Evolutionary conservation across 2,888 invertebrate genomes (phyloP).

Genomic region (Leptopilina syphax): DNA sequence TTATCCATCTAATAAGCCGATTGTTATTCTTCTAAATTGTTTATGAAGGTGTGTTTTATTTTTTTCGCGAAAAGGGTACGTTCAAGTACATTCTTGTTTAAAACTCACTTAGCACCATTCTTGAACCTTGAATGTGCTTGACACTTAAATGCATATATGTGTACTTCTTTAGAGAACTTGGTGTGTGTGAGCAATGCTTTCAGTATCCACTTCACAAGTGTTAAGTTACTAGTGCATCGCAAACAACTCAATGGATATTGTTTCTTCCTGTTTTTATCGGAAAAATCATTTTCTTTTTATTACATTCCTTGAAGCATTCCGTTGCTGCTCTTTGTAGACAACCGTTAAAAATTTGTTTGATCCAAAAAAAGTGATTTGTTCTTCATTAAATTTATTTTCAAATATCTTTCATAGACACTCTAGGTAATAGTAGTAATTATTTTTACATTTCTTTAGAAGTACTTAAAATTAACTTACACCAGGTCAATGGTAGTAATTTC

Average conservation of each 20-base stretch:
- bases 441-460: too few species aligned
- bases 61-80: not conserved
- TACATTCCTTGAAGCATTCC: not conserved
- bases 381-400: too few species aligned
- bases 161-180: too few species aligned
- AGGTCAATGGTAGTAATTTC: too few species aligned
- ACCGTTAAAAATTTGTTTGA: too few species aligned
- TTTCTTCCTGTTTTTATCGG: not conserved
- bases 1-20: not conserved
- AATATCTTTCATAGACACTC: too few species aligned
- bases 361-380: too few species aligned
- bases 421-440: too few species aligned
- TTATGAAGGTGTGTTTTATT: not conserved
- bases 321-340: not conserved
- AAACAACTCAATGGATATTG: not conserved
- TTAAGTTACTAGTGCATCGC: slow-evolving; percentile 1
- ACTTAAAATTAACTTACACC: too few species aligned
- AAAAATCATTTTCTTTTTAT: not conserved
- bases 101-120: slow-evolving; percentile 19
- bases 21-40: not conserved
- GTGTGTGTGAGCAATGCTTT: not conserved
- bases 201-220: not conserved
- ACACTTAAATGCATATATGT: not conserved
- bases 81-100: slow-evolving; percentile 10
- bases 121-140: slow-evolving; percentile 12